Percentiles rank a stretch among this genome's conserved stretches.
These are phyloP conservation scores for Spinibarbus caldwelli DNA, from an alignment of 2,797 vertebrate genomes.

Conservation along the genomic window DNA sequence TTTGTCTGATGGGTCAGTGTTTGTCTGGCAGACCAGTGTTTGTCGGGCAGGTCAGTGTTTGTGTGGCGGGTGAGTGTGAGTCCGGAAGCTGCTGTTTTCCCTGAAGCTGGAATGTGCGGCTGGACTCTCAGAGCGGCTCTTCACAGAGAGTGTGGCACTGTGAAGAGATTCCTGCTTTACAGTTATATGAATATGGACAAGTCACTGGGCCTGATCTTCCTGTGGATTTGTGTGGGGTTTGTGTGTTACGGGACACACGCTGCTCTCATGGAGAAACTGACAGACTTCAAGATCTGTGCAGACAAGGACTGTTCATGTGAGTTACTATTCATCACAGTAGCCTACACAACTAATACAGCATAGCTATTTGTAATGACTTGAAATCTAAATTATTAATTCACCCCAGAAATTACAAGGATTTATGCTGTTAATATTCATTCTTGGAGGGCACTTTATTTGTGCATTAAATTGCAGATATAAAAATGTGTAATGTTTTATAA, in stretches of 20 bases:
- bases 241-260: constrained; percentile 59
- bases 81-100: background rate
- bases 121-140: constrained; percentile 45
- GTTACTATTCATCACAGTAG: constrained; percentile 60
- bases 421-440: too few species aligned
- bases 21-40: too few species aligned
- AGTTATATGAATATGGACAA: constrained; percentile 71
- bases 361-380: too few species aligned
- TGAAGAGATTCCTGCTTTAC: constrained; percentile 39
- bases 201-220: constrained; percentile 56
- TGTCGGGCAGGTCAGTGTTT: background rate
- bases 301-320: constrained; percentile 87
- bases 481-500: too few species aligned
- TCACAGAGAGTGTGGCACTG: constrained; percentile 61
- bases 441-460: too few species aligned
- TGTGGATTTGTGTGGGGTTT: constrained; percentile 73
- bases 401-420: too few species aligned
- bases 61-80: background rate
- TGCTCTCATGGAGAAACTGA: constrained; percentile 83
- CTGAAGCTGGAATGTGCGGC: background rate
- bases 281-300: constrained; percentile 84
- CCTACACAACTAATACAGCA: background rate
- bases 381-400: background rate
- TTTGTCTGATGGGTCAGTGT: too few species aligned
- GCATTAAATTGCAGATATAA: too few species aligned